Evolutionary conservation across 2,113 vertebrate genomes (phyloP).

Genomic region (Dermatemys mawii): DNA sequence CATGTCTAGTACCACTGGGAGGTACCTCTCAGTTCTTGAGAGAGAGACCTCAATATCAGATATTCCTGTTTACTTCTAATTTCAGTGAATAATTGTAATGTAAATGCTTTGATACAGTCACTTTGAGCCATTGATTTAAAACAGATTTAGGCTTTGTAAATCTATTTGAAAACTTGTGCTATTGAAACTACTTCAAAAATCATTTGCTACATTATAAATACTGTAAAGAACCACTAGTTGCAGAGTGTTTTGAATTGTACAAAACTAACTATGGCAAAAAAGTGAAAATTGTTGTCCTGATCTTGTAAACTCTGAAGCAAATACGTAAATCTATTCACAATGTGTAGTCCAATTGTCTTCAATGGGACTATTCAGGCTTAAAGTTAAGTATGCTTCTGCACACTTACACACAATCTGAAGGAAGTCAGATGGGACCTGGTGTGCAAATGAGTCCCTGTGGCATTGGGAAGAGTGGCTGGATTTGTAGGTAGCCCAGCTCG

Average conservation of each 20-base stretch:
- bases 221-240: not conserved
- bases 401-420: no score
- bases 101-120: not conserved
- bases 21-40: not conserved
- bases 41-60: not conserved
- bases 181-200: not conserved
- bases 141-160: not conserved
- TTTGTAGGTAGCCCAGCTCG: not conserved
- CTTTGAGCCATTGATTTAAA: not conserved
- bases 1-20: not conserved
- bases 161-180: not conserved
- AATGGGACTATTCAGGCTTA: not conserved
- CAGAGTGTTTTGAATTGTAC: not conserved
- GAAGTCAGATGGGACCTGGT: fast-evolving
- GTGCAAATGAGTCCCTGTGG: fast-evolving
- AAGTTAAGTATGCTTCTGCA: no score
- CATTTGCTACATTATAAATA: not conserved
- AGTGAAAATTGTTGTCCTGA: not conserved
- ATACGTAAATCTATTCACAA: fast-evolving
- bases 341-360: fast-evolving
- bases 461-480: not conserved
- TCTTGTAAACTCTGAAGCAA: fast-evolving
- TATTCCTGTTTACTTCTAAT: not conserved
- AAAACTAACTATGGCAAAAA: not conserved
- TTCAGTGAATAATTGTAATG: not conserved